Evolutionary conservation across 2,797 vertebrate species (phyloP).

Genomic region (Propithecus deckenii): DNA sequence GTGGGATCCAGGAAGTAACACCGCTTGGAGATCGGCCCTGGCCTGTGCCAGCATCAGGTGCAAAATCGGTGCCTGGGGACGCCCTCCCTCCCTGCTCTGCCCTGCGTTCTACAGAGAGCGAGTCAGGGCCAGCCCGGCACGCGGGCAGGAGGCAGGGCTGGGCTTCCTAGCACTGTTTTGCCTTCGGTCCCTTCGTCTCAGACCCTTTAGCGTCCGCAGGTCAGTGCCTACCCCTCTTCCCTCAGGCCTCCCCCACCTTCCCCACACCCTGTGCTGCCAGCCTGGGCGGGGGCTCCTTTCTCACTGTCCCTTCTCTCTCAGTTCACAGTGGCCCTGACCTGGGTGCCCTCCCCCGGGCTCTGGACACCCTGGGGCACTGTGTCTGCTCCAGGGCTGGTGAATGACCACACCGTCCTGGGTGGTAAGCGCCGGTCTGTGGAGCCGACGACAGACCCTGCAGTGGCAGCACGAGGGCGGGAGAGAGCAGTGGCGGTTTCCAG

Average conservation of each 20-base stretch:
- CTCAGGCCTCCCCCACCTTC: neutral
- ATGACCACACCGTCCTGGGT: no score
- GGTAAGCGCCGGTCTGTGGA: neutral
- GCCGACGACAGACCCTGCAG: neutral
- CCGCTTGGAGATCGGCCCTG: no score
- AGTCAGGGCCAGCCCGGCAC: neutral
- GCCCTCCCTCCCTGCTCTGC: no score
- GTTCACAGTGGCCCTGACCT: neutral
- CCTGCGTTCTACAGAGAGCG: neutral
- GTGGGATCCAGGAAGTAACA: no score
- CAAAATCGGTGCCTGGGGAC: neutral
- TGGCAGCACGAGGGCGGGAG: rapidly evolving
- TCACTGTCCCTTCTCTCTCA: neutral
- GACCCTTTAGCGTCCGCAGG: neutral
- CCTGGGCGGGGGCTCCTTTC: rapidly evolving
- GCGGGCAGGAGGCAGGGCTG: neutral
- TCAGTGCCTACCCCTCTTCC: no score
- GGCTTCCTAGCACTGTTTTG: neutral
- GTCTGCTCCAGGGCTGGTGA: neutral
- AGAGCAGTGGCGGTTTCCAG: neutral
- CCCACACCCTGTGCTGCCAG: neutral
- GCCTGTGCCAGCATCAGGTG: no score
- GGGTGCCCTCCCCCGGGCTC: neutral
- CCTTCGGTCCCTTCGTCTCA: neutral
- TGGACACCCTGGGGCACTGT: neutral